Evolutionary conservation across 2,797 vertebrate genomes (phyloP).

Genomic region (Notoglanidium macrostoma): DNA sequence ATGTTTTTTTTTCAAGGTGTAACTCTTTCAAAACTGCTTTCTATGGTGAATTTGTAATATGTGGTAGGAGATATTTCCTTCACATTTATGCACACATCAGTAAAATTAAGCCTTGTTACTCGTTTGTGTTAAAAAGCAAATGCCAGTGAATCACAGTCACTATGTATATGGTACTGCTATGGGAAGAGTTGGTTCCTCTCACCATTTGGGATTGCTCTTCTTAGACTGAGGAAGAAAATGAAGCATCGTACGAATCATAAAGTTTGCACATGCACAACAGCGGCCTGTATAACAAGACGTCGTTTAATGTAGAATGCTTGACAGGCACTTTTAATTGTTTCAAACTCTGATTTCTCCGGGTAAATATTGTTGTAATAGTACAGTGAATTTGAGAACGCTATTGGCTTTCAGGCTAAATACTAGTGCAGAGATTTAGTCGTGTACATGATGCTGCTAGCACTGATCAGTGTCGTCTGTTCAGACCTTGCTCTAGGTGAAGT

Average conservation of each 20-base stretch:
- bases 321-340: neutral
- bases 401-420: neutral
- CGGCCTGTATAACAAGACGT: neutral
- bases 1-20: constrained; percentile 32
- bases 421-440: neutral
- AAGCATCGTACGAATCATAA: neutral
- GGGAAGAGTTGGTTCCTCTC: neutral
- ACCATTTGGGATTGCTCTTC: neutral
- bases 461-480: constrained; percentile 8
- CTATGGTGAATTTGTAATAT: constrained; percentile 44
- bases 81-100: constrained; percentile 31
- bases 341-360: neutral
- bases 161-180: neutral
- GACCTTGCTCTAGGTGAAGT: constrained; percentile 62
- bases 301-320: too few relatives aligned
- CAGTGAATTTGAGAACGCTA: neutral
- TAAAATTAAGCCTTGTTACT: constrained; percentile 6
- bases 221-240: neutral
- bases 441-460: neutral
- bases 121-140: constrained; percentile 37
- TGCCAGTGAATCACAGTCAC: constrained; percentile 8
- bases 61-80: constrained; percentile 17
- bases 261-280: neutral
- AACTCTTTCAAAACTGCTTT: constrained; percentile 44
- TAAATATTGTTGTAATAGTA: neutral